Evolutionary conservation across 2,888 invertebrate species (phyloP), one percentile per base, ranked within the genome.

Genomic region (Archips xylosteana): DNA sequence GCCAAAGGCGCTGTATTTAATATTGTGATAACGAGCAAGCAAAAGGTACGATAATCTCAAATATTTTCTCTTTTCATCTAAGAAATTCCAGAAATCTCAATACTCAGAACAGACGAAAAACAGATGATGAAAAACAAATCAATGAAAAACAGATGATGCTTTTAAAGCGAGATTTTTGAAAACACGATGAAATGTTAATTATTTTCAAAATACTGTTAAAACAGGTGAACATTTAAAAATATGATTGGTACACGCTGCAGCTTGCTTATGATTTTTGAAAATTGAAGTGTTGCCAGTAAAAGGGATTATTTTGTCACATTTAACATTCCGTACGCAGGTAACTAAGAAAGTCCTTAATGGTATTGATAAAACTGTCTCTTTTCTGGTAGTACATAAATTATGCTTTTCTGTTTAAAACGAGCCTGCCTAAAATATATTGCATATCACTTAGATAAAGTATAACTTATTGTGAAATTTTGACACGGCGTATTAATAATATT

Each of bases 401-500:
- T 70, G 75, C 75, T 77, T 77, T 77, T 80, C 78, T 82, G 75
- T 76, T 79, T 65, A 80, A 83, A 84, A 86, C 82, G 84, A 89
- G 92, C 92, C 91, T 92, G 92, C 92, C 92, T 92, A 91, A 88
- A 88, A 84, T 90, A 87, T 92, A 92, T 92, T 92, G 93, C 93
- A 94, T 94, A 94, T 94, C 93, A 94, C 86, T 89, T 92, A 91
- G 89, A 85, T 82, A 87, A 83, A 87, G 86, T 85, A 87, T 81
- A 79, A 85, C 82, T 82, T 83, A 80, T 84, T 83, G 78, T 83
- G 76, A 71, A 77, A 78, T 84, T 80, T 82, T 76, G 76, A 82
- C 81, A 83, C 78, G 79, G 79, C 83, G 73, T 75, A 74, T 73
- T 71, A 61, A 45, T 39, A 75, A 73, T 81, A 79, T 78, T 80